Conservation (phyloP, 2,113 vertebrate genomes). For the Ciconia boyciana region DNA sequence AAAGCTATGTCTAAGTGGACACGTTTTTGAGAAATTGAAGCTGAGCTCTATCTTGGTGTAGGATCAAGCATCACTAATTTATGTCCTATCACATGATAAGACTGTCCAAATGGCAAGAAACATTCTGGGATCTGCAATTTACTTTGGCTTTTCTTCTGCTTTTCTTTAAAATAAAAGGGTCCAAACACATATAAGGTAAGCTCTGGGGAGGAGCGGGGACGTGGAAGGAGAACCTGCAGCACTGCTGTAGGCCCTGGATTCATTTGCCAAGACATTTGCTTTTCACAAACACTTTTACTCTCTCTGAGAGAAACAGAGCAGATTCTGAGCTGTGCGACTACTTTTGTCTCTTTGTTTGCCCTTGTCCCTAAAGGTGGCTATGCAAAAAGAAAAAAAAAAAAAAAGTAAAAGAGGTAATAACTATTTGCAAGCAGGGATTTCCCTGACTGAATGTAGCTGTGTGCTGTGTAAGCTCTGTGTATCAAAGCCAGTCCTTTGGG, state of each 20-base stretch:
- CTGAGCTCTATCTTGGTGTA: background rate
- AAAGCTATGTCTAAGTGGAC: background rate
- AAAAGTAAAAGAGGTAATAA: background rate
- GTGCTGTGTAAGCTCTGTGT: background rate
- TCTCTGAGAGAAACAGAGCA: background rate
- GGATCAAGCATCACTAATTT: background rate
- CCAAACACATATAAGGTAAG: background rate
- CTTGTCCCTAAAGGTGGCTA: background rate
- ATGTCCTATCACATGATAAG: background rate
- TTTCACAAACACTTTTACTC: background rate
- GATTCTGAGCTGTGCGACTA: accelerated
- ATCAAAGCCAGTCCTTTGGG: background rate
- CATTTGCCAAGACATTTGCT: background rate
- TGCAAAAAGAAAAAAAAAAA: background rate
- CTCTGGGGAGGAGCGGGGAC: background rate
- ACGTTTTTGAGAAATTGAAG: background rate
- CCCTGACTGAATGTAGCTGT: background rate
- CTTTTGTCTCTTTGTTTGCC: background rate
- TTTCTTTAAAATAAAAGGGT: background rate
- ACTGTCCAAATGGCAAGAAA: background rate
- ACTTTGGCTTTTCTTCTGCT: background rate
- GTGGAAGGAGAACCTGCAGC: background rate
- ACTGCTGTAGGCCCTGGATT: background rate
- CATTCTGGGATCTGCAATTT: background rate
- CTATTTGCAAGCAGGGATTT: background rate